Evolutionary conservation across 2,888 invertebrate genomes (phyloP), one percentile per base, ranked within the genome.

Genomic region (Notodonta dromedarius): DNA sequence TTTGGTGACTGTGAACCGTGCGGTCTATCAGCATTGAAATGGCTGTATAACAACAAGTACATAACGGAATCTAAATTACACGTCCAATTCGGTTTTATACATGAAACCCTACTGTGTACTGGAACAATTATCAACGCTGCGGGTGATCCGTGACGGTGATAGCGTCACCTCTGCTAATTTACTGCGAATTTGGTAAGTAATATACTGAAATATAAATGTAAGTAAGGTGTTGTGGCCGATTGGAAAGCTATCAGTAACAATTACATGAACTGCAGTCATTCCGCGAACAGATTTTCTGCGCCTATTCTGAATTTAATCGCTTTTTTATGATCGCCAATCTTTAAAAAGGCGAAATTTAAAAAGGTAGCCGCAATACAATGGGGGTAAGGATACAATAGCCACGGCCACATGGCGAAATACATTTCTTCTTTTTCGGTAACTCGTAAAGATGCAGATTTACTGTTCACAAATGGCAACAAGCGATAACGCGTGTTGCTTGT

Each of bases 301-400:
- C 78, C 79, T 82, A 83, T 84, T 85, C 81, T 86, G 81, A 82
- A 80, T 85, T 83, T 86, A 86, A 90, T 89, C 85, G 79, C 80
- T 82, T 84, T 86, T 88, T 90, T 89, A 84, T 82, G 84, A 83
- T 83, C 78, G 77, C 78, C 79, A 87, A 85, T 87, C 82, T 84
- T 82, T 84, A 77, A 84, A 86, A 85, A 82, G 77, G 84, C 81
- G 80, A 88, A 86, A 83, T 74, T 84, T 87, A 83, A 88, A 88
- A 87, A 86, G 85, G 86, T 82, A 83, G 79, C 71, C 66, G 69
- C 71, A 84, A 79, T 76, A 91, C 92, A 92, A 92, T 92, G 85
- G 89, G 89, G 60, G 67, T 70, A 76, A 70, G 82, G 80, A 86
- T 76, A 93, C 93, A 93, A 93, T 93, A 79, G 90, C 77, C 65